phyloP scores from a whole-genome alignment of 1,140 invertebrate genomes.

The Archivesica marissinica region DNA sequence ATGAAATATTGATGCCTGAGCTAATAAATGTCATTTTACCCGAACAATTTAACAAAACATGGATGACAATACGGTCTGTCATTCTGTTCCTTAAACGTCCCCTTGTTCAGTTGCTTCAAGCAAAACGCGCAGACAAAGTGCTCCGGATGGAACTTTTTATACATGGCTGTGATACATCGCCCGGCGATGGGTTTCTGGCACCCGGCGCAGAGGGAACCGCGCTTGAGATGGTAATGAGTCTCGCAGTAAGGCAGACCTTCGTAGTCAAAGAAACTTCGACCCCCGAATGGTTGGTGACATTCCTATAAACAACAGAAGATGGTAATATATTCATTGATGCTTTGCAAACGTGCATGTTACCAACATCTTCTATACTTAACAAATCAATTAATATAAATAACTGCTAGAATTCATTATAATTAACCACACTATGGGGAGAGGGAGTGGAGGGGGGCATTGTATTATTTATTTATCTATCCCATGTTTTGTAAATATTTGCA shows the following conservation, averaged over 20 bases:
- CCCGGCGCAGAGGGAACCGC: constrained; percentile 97
- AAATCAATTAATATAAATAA: no score
- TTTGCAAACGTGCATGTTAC: no score
- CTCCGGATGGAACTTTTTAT: constrained; percentile 99
- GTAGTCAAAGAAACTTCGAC: constrained; percentile 97
- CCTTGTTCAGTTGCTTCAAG: constrained; percentile 97
- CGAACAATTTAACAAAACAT: constrained; percentile 99
- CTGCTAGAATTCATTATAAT: no score
- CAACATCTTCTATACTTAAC: no score
- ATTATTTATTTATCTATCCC: no score
- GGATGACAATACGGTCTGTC: constrained; percentile 99
- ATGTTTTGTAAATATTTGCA: no score
- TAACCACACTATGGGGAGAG: no score
- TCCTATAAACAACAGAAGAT: constrained; percentile 88
- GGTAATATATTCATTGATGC: no score
- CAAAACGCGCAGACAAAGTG: constrained; percentile 99
- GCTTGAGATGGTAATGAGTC: constrained; percentile 98
- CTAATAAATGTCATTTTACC: constrained; percentile 63
- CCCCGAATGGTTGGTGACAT: constrained; percentile 95
- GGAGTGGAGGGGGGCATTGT: no score
- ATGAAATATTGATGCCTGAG: constrained; percentile 20
- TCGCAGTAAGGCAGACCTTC: constrained; percentile 99
- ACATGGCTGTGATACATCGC: constrained; percentile 99
- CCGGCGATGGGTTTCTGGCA: constrained; percentile 98
- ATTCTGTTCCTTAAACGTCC: constrained; percentile 96